Conservation (phyloP, 1,140 invertebrate species). For the Brachionus sp. region DNA sequence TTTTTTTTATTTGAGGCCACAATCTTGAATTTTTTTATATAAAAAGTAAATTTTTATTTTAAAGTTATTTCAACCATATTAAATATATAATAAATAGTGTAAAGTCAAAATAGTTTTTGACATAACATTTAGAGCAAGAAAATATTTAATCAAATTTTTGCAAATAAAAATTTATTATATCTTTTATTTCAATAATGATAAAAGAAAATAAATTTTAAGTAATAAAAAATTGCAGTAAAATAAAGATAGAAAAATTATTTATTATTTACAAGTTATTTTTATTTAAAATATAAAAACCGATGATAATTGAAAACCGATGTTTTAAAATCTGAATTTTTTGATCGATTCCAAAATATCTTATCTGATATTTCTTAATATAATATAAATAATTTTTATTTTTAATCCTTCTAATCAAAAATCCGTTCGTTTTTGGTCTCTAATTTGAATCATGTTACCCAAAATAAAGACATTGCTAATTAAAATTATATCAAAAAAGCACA, state of each 20-base stretch:
- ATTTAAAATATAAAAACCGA: neutral
- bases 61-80: conserved; percentile 27
- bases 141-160: neutral
- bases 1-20: neutral
- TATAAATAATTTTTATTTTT: neutral
- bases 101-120: neutral
- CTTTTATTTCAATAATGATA: neutral
- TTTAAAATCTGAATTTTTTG: neutral
- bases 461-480: neutral
- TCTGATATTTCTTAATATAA: neutral
- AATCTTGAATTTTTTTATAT: neutral
- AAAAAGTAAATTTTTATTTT: neutral
- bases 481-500: neutral
- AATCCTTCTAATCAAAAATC: neutral
- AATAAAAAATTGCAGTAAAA: neutral
- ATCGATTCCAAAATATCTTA: neutral
- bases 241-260: neutral
- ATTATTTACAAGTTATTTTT: too few relatives aligned
- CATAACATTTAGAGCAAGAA: neutral
- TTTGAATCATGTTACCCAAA: neutral
- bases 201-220: neutral
- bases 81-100: neutral
- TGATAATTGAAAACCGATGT: neutral
- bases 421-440: neutral
- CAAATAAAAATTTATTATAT: neutral